phyloP scores from a whole-genome alignment of 2,888 invertebrate species.

The Rugalucina vietnamica region DNA sequence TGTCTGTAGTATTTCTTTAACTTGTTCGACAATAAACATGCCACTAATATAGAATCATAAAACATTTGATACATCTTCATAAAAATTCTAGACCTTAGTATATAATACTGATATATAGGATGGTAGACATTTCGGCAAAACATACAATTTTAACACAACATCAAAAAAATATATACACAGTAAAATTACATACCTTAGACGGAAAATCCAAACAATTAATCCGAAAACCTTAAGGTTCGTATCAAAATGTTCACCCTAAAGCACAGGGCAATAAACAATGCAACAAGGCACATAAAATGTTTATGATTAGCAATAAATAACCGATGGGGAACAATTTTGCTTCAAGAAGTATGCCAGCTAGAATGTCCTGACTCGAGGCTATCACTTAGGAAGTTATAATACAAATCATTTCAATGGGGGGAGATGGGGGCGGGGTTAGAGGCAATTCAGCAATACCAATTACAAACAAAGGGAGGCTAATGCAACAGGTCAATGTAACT shows the following conservation, averaged over 20 bases:
- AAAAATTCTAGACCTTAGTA: background rate
- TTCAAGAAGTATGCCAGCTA: background rate
- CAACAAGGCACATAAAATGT: slow-evolving; percentile 59
- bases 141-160: background rate
- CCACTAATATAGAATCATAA: background rate
- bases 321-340: slow-evolving; percentile 14
- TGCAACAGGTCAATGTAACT: background rate
- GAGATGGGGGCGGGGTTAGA: slow-evolving; percentile 17
- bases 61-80: background rate
- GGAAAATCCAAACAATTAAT: slow-evolving; percentile 18
- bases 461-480: background rate
- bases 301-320: slow-evolving; percentile 61
- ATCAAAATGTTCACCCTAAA: background rate
- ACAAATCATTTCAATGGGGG: slow-evolving; percentile 13
- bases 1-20: too few species aligned
- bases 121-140: background rate
- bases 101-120: background rate
- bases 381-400: slow-evolving; percentile 7
- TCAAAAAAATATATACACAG: background rate
- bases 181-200: slow-evolving; percentile 4
- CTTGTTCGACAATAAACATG: background rate
- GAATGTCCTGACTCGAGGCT: background rate
- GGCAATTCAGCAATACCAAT: background rate
- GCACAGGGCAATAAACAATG: slow-evolving; percentile 54
- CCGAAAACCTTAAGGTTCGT: slow-evolving; percentile 3